Evolutionary conservation across 2,888 invertebrate species (phyloP).

Genomic region (Microctonus aethiopoides): DNA sequence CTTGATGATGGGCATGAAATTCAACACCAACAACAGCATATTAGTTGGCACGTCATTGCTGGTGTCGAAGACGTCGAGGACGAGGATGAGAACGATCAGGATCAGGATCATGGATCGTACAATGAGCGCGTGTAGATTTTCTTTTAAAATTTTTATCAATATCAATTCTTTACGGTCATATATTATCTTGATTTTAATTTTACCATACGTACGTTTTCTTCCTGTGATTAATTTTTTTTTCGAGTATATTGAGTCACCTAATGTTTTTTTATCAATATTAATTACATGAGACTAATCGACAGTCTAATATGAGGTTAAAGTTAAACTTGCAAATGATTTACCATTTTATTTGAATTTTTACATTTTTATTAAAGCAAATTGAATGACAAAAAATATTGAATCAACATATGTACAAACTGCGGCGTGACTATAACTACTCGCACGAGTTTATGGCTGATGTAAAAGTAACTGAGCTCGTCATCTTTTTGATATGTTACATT

Average conservation of each 20-base stretch:
- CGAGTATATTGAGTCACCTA: not conserved
- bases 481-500: conserved; percentile 29
- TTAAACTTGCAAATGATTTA: not conserved
- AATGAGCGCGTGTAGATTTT: conserved; percentile 19
- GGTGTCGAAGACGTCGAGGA: conserved; percentile 44
- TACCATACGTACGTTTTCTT: not conserved
- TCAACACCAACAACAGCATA: conserved; percentile 24
- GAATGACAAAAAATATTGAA: not conserved
- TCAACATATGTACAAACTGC: not conserved
- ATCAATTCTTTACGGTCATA: not conserved
- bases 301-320: not conserved
- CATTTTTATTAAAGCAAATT: not conserved
- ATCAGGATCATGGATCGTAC: conserved; percentile 29
- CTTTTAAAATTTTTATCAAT: not conserved
- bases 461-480: conserved; percentile 24
- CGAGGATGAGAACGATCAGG: conserved; percentile 40
- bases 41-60: conserved; percentile 46
- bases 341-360: not conserved
- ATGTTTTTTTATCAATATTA: not conserved
- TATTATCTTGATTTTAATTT: not conserved
- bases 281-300: not conserved
- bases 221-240: not conserved
- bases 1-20: not conserved
- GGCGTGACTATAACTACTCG: not conserved
- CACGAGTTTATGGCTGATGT: not conserved